Conservation (phyloP, 1,140 invertebrate genomes). For the Pantala flavescens region DNA sequence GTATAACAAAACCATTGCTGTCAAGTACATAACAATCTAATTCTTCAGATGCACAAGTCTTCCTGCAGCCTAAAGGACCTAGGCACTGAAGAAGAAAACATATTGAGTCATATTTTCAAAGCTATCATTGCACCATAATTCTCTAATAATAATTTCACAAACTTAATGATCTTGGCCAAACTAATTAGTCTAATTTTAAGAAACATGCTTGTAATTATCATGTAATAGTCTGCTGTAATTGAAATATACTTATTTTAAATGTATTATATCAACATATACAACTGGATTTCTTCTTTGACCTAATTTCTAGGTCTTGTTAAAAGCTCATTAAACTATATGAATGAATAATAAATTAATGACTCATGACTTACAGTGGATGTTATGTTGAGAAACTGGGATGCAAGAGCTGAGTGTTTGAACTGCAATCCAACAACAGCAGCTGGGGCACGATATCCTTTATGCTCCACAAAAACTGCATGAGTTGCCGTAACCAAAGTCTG, state of each 20-base stretch:
- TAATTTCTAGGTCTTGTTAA: too few relatives aligned
- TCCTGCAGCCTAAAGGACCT: slow-evolving; percentile 55
- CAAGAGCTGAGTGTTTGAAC: slow-evolving; percentile 67
- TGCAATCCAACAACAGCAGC: slow-evolving; percentile 83
- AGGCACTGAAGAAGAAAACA: slow-evolving; percentile 49
- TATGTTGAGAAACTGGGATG: slow-evolving; percentile 74
- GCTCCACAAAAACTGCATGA: slow-evolving; percentile 80
- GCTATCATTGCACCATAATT: not conserved
- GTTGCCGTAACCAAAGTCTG: slow-evolving; percentile 74
- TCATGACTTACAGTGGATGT: slow-evolving; percentile 59
- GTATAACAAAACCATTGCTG: slow-evolving; percentile 87
- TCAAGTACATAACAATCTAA: slow-evolving; percentile 86
- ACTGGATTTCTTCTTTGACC: too few relatives aligned
- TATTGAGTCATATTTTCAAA: too few relatives aligned
- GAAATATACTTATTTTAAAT: too few relatives aligned
- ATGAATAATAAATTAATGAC: not conserved
- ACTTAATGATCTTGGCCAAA: not conserved
- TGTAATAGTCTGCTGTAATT: too few relatives aligned
- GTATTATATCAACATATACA: too few relatives aligned
- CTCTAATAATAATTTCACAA: not conserved
- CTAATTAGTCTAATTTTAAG: too few relatives aligned
- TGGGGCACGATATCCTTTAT: slow-evolving; percentile 69
- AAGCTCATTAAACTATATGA: too few relatives aligned
- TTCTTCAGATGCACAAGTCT: slow-evolving; percentile 73
- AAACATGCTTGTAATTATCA: too few relatives aligned